A percentile compares a stretch with the other conserved stretches of the same genome.
Conservation (phyloP, 2,888 invertebrate genomes). For the Caenorhabditis zanzibari region DNA sequence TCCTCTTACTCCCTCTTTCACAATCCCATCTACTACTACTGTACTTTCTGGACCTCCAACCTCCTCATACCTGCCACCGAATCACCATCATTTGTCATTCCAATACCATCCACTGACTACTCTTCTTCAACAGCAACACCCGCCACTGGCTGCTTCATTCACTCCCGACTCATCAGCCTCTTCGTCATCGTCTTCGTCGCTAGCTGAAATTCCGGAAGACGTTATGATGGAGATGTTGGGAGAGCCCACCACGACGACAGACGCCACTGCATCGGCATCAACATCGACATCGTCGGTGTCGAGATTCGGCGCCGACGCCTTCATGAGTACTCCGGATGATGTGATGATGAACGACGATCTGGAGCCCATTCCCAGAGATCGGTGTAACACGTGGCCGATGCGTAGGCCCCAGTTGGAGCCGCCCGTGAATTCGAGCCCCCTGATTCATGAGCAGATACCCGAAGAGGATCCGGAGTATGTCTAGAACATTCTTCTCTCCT, state of each 20-base stretch:
- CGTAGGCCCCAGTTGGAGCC: conserved; percentile 83
- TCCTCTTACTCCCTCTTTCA: conserved; percentile 25
- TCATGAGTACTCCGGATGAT: conserved; percentile 48
- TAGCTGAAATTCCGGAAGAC: conserved; percentile 40
- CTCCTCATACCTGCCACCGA: conserved; percentile 12
- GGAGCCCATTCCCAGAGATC: conserved; percentile 83
- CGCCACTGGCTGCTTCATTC: background rate
- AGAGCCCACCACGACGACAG: conserved; percentile 39
- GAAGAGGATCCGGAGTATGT: conserved; percentile 78
- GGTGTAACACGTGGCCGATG: conserved; percentile 98
- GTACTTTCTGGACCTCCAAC: conserved; percentile 3
- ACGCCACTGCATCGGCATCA: conserved; percentile 44
- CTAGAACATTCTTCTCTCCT: conserved; percentile 28
- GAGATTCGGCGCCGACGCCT: conserved; percentile 52
- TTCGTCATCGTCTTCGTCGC: conserved; percentile 20
- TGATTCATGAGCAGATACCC: conserved; percentile 81
- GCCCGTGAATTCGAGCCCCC: conserved; percentile 71
- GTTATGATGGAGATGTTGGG: conserved; percentile 53
- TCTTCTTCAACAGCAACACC: conserved; percentile 23
- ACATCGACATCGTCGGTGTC: conserved; percentile 57
- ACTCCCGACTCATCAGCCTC: conserved; percentile 29
- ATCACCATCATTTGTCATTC: conserved; percentile 10
- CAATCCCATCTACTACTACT: conserved; percentile 3
- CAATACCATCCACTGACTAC: conserved; percentile 21
- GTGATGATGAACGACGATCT: conserved; percentile 70